phyloP scores from a whole-genome alignment of 2,797 vertebrate genomes.

The Petrocephalus sullivani region DNA sequence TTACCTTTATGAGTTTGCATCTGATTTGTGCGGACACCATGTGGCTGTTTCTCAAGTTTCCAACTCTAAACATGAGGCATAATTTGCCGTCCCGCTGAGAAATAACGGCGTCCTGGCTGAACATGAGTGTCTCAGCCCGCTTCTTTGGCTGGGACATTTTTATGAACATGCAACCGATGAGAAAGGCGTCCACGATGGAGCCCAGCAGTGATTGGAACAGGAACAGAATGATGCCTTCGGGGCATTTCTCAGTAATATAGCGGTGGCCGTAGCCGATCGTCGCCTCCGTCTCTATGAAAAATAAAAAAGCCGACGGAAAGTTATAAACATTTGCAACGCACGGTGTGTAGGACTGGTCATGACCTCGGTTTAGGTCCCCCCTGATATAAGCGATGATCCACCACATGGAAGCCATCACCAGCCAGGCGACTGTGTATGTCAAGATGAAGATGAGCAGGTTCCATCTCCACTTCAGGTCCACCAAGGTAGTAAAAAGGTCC shows the following conservation, averaged over 20 bases:
- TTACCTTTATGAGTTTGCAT: slow-evolving; percentile 89
- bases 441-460: slow-evolving; percentile 85
- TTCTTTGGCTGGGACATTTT: slow-evolving; percentile 94
- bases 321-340: slow-evolving; percentile 89
- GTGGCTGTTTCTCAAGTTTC: slow-evolving; percentile 88
- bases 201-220: slow-evolving; percentile 85
- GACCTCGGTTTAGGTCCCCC: slow-evolving; percentile 72
- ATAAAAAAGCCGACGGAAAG: slow-evolving; percentile 88
- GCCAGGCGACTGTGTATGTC: slow-evolving; percentile 85
- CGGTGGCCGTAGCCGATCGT: slow-evolving; percentile 85
- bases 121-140: slow-evolving; percentile 86
- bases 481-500: slow-evolving; percentile 84
- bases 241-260: slow-evolving; percentile 86
- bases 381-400: slow-evolving; percentile 85
- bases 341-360: slow-evolving; percentile 69
- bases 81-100: slow-evolving; percentile 83
- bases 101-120: slow-evolving; percentile 79
- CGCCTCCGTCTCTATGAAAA: slow-evolving; percentile 86
- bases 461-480: slow-evolving; percentile 89
- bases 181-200: slow-evolving; percentile 84
- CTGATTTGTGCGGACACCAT: slow-evolving; percentile 92
- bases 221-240: slow-evolving; percentile 83
- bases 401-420: slow-evolving; percentile 89
- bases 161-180: slow-evolving; percentile 92
- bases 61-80: slow-evolving; percentile 88